Evolutionary conservation across 2,888 invertebrate genomes (phyloP), one percentile per base, ranked within the genome.

Genomic region (Dione vanillae): DNA sequence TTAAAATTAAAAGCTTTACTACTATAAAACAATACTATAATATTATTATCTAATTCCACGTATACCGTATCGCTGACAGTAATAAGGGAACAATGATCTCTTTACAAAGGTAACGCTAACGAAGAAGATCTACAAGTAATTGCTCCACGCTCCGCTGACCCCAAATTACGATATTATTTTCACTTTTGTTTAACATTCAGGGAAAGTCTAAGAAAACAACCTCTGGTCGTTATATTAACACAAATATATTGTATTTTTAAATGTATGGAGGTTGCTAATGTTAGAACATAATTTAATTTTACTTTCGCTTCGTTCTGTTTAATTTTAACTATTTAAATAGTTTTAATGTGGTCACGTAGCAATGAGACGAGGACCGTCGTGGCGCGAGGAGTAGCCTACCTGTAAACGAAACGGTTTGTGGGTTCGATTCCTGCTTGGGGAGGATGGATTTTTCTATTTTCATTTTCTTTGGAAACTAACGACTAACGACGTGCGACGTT

Each of bases 111-210:
- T 47, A 20, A 49, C 43, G 27, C 16, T 40, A 43, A 58, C 54
- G 52, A 61, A 64, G 67, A 67, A 65, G 67, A 69, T 72, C 47
- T 54, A 56, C 16, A 20, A 56, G 37, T 40, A 51, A 64, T 69
- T 61, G 59, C 69, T 71, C 76, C 75, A 72, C 80, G 86, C 78
- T 86, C 84, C 78, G 83, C 69, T 84, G 77, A 77, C 69, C 73
- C 58, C 78, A 78, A 82, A 83, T 80, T 80, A 80, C 78, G 65
- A 79, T 79, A 83, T 77, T 70, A 81, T 83, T 85, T 84, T 87
- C 85, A 85, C 87, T 86, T 87, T 86, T 83, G 79, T 82, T 81
- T 69, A 72, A 72, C 70, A 72, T 69, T 65, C 69, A 59, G 69
- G 72, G 72, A 74, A 74, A 74, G 74, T 74, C 51, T 35, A 74